phyloP scores from a whole-genome alignment of 1,140 invertebrate species.

The Zophobas atratus region DNA sequence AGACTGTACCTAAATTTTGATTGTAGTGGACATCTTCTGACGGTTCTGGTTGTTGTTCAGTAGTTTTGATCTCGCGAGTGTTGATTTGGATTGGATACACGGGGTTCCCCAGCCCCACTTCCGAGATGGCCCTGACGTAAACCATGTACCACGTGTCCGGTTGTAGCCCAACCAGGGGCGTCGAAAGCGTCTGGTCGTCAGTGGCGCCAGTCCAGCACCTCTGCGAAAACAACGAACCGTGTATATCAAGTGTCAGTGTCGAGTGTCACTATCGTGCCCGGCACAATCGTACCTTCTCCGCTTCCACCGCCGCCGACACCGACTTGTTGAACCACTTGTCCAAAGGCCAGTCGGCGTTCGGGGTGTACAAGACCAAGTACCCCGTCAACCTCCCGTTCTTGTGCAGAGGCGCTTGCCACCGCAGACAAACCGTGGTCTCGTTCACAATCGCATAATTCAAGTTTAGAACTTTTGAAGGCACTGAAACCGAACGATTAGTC shows the following conservation, averaged over 20 bases:
- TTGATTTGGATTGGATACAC: constrained; percentile 67
- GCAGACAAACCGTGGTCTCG: constrained; percentile 57
- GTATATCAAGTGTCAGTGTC: too few relatives aligned
- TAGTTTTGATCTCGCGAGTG: constrained; percentile 54
- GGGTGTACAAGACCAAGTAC: constrained; percentile 61
- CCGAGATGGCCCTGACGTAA: constrained; percentile 71
- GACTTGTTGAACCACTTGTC: constrained; percentile 57
- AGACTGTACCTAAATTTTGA: constrained; percentile 67
- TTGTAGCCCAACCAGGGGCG: constrained; percentile 67
- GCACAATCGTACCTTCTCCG: constrained; percentile 12
- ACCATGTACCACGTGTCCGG: constrained; percentile 71
- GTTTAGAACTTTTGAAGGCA: constrained; percentile 60
- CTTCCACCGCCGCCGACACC: constrained; percentile 32
- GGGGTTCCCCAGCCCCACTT: constrained; percentile 70
- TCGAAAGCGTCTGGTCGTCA: constrained; percentile 52
- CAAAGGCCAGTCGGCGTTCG: constrained; percentile 57
- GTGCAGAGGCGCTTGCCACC: constrained; percentile 58
- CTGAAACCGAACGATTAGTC: constrained; percentile 53
- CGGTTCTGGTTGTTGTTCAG: constrained; percentile 28
- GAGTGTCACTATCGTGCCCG: too few relatives aligned
- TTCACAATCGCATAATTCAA: constrained; percentile 60
- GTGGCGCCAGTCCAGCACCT: constrained; percentile 49
- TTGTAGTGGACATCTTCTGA: constrained; percentile 62
- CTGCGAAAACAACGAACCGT: constrained; percentile 11
- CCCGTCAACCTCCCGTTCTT: constrained; percentile 56